Evolutionary conservation across 2,797 vertebrate species (phyloP), one percentile per base, ranked within the genome.

Genomic region (Naso thynnoides): DNA sequence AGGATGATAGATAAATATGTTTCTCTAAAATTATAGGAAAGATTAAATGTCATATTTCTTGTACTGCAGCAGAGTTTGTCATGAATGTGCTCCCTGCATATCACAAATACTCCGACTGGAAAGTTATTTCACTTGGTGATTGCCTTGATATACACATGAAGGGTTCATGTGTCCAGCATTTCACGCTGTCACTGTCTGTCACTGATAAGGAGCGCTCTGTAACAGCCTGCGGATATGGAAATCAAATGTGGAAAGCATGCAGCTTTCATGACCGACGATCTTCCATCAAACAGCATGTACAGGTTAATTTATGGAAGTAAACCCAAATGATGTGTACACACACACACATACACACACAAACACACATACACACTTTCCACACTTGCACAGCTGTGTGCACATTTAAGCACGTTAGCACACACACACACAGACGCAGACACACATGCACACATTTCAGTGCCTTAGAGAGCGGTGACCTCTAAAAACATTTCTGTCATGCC

Each of bases 401-500:
- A 70, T 58, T 14, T 27, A 39, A 45, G 52, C 33, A 42, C n/a
- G 61, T 44, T 55, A 67, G 55, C 61, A 69, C 27, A 55, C 45
- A 33, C 18, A 23, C 16, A 36, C 13, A 42, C n/a, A n/a, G n/a
- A n/a, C 7, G 18, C n/a, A 13, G 56, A 36, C 15, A n/a, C 56
- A 59, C 4, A 23, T 53, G 48, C 73, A 69, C 73, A 62, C 57
- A 58, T 27, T 38, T 39, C 27, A 47, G 53, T 36, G 29, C 19
- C n/a, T 42, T 50, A 59, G 38, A 44, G 42, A 68, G 59, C 31
- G 7, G 60, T 65, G 66, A 65, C 74, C 70, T 63, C 71, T 44
- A 56, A 36, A 77, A 71, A 57, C 76, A 87, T 86, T 86, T 77
- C 64, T 73, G 63, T 55, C 76, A 81, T 86, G 59, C 75, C 87